Conservation (phyloP, 2,113 vertebrate species). For the Meles meles region DNA sequence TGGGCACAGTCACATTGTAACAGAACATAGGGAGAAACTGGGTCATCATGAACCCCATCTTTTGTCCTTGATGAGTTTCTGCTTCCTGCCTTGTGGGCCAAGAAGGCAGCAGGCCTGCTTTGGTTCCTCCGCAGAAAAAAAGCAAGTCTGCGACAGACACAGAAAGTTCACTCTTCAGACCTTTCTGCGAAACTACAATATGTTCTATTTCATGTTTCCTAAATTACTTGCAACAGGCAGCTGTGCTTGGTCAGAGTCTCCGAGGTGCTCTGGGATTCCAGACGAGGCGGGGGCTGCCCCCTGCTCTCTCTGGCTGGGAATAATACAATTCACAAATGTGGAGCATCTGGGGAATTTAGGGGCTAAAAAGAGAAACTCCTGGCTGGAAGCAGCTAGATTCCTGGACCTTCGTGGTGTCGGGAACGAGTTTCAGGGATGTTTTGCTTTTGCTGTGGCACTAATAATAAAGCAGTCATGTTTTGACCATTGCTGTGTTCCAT, state of each 20-base stretch:
- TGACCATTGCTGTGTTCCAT: not conserved
- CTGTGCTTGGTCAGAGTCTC: slow-evolving; percentile 56
- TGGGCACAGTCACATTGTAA: no score
- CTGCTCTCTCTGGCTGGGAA: slow-evolving; percentile 1
- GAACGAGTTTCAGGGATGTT: slow-evolving; percentile 36
- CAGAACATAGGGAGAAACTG: not conserved
- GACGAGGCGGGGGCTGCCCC: slow-evolving; percentile 52
- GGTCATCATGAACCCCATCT: not conserved
- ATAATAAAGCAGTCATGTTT: not conserved
- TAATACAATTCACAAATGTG: slow-evolving; percentile 53
- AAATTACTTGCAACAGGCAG: slow-evolving; percentile 53
- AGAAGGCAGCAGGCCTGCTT: not conserved
- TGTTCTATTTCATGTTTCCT: slow-evolving; percentile 53
- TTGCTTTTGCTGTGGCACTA: not conserved
- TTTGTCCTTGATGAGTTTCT: not conserved
- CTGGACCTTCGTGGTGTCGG: not conserved
- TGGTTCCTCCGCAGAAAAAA: not conserved
- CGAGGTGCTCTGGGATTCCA: slow-evolving; percentile 64
- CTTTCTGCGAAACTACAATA: not conserved
- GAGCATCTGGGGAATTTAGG: slow-evolving; percentile 67
- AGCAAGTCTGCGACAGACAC: not conserved
- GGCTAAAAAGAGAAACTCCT: slow-evolving; percentile 57
- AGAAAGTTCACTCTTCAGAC: not conserved
- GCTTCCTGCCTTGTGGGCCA: not conserved
- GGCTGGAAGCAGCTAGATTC: slow-evolving; percentile 54